Conservation (phyloP, 2,888 invertebrate genomes). For the Helicoverpa assulta region DNA sequence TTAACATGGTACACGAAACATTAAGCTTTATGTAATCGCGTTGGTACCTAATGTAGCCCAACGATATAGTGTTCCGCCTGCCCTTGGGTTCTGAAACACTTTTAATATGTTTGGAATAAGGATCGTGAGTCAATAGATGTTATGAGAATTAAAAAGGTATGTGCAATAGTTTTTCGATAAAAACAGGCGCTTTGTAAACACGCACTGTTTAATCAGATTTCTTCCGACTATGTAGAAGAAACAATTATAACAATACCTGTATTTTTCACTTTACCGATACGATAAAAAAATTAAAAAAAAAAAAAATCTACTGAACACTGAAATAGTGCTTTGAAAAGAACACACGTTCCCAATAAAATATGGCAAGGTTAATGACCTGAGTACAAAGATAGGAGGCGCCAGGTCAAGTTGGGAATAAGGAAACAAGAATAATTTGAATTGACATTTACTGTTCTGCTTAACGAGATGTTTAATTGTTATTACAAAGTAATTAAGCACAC, state of each 20-base stretch:
- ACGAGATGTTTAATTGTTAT: not conserved
- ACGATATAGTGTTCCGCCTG: slow-evolving; percentile 18
- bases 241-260: too few relatives aligned
- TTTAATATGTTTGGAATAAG: slow-evolving; percentile 1
- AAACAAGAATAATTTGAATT: slow-evolving; percentile 2
- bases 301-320: not conserved
- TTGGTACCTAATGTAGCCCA: slow-evolving; percentile 31
- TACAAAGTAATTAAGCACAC: not conserved
- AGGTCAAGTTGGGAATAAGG: slow-evolving; percentile 29
- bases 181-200: too few relatives aligned
- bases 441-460: slow-evolving; percentile 18
- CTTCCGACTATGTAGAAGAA: too few relatives aligned
- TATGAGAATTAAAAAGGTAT: not conserved
- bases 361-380: slow-evolving; percentile 43
- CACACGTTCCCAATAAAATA: slow-evolving; percentile 31
- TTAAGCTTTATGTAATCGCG: slow-evolving; percentile 36
- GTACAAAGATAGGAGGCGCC: slow-evolving; percentile 38
- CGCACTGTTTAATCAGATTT: too few relatives aligned
- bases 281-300: too few relatives aligned
- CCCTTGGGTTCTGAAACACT: slow-evolving; percentile 10
- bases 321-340: slow-evolving; percentile 10
- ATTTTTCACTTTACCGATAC: too few relatives aligned
- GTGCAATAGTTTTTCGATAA: too few relatives aligned
- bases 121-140: not conserved
- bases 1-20: slow-evolving; percentile 26